phyloP scores from a whole-genome alignment of 2,797 vertebrate species.

The Takifugu ocellatus region DNA sequence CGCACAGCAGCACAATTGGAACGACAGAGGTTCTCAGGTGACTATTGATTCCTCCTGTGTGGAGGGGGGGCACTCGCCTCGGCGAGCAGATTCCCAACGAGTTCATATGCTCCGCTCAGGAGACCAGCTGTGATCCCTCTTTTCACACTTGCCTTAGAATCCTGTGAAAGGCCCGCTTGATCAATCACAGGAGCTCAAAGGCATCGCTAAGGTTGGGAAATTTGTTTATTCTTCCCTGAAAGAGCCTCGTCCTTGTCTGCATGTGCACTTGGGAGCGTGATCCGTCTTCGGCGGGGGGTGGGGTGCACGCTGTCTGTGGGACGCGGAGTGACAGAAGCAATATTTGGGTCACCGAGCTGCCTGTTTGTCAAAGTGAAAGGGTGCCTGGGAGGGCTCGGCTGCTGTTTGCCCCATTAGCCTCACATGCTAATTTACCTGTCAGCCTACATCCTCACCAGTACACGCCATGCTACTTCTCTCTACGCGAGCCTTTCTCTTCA shows the following conservation, averaged over 20 bases:
- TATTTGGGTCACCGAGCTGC: conserved; percentile 56
- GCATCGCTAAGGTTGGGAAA: no score
- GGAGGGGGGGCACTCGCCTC: conserved; percentile 35
- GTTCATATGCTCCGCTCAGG: conserved; percentile 21
- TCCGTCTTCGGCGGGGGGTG: conserved; percentile 3
- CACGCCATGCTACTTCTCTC: conserved; percentile 8
- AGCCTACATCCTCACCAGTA: conserved; percentile 32
- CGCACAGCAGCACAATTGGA: conserved; percentile 41
- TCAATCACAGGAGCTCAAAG: conserved; percentile 26
- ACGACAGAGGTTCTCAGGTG: conserved; percentile 40
- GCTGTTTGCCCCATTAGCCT: conserved; percentile 55
- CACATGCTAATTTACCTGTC: conserved; percentile 68
- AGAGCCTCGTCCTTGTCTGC: no score
- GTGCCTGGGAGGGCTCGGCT: conserved; percentile 25
- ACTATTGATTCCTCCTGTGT: conserved; percentile 58
- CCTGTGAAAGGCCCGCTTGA: conserved; percentile 29
- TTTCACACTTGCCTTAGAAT: conserved; percentile 29
- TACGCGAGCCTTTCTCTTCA: background rate
- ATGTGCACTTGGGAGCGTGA: conserved; percentile 3
- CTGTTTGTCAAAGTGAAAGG: conserved; percentile 51
- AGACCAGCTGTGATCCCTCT: conserved; percentile 24
- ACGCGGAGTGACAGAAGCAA: conserved; percentile 39
- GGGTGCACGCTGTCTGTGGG: conserved; percentile 23
- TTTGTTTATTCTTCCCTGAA: no score
- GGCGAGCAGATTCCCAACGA: conserved; percentile 57